These are phyloP conservation scores for Eucriotettix oculatus DNA, from an alignment of 2,888 invertebrate genomes.

Conservation along the genomic window DNA sequence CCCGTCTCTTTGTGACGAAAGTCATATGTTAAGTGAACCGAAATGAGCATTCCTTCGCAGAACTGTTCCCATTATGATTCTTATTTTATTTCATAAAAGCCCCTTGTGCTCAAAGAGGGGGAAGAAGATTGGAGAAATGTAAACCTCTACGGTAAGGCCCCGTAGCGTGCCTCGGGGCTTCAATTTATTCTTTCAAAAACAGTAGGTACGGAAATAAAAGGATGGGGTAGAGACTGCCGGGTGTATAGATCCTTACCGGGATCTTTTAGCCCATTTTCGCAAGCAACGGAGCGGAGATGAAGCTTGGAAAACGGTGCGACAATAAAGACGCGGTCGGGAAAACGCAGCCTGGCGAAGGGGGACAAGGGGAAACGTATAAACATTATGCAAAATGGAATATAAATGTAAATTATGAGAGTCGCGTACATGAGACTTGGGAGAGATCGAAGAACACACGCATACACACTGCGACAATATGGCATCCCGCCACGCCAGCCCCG, in stretches of 20 bases:
- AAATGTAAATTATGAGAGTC: background rate
- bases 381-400: background rate
- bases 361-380: background rate
- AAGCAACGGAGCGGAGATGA: conserved; percentile 3
- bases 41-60: background rate
- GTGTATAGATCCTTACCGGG: background rate
- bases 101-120: conserved; percentile 2
- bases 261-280: conserved; percentile 3
- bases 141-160: background rate
- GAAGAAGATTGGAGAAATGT: conserved; percentile 6
- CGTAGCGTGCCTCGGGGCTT: conserved; percentile 1
- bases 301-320: background rate
- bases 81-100: background rate
- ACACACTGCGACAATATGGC: too few species aligned
- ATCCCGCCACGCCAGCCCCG: too few species aligned
- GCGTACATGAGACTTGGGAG: background rate
- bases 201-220: conserved; percentile 4
- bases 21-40: too few species aligned
- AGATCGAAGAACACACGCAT: too few species aligned
- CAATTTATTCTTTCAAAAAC: conserved; percentile 5
- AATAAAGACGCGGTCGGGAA: background rate
- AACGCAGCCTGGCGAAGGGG: background rate
- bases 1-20: too few species aligned
- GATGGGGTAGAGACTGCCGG: background rate
- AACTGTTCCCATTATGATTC: conserved; percentile 4